Evolutionary conservation across 2,797 vertebrate genomes (phyloP).

Genomic region (Phylloscopus collybita): DNA sequence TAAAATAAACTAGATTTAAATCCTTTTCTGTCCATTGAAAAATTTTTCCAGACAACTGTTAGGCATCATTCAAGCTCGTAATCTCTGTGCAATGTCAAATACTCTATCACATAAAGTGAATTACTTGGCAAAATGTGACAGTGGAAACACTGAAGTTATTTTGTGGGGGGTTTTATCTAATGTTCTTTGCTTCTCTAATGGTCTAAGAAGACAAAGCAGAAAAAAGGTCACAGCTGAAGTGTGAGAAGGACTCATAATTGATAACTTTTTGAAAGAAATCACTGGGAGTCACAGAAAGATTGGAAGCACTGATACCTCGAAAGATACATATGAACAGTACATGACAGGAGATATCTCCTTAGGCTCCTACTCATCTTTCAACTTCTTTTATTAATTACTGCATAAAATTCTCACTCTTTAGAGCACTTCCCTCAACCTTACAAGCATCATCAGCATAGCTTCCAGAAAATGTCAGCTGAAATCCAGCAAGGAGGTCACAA

Average conservation of each 20-base stretch:
- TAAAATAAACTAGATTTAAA: neutral
- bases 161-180: neutral
- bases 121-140: conserved; percentile 15
- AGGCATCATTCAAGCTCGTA: neutral
- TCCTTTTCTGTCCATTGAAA: neutral
- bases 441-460: neutral
- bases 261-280: conserved; percentile 22
- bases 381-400: neutral
- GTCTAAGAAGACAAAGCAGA: neutral
- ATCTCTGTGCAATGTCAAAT: neutral
- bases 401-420: neutral
- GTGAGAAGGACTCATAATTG: neutral
- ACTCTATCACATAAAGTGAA: neutral
- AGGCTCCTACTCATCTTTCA: neutral
- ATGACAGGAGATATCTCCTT: neutral
- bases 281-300: neutral
- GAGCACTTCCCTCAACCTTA: neutral
- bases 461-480: conserved; percentile 11
- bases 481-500: conserved; percentile 26
- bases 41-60: neutral
- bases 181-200: conserved; percentile 36
- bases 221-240: neutral
- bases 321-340: neutral
- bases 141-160: conserved; percentile 24
- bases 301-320: neutral